Base-by-base conservation (phyloP, 2,797 vertebrate genomes). In the Holocentrus rufus region DNA sequence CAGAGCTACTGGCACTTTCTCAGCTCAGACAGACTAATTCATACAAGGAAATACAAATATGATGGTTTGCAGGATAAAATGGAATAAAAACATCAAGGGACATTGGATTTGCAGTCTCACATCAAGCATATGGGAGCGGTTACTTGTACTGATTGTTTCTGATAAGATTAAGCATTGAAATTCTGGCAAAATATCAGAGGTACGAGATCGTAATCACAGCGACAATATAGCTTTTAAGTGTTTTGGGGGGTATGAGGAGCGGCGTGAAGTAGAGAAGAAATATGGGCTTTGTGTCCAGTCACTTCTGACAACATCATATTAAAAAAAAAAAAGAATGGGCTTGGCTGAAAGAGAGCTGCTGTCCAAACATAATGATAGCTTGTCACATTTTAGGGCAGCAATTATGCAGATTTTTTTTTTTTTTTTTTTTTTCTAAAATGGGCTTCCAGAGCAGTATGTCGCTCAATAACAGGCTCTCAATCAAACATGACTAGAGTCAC, bases 291-390 rank as follows among this genome's bases (percentile, higher is more conserved):
- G 53, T 82, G 82, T 85, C 69, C 85, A 64, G 64, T 84, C 70
- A 49, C 59, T 83, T 84, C 69, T 65, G 61, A 79, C 77, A 82
- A 72, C 73, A 69, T 81, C 62, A 77, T 70, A 58, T 69, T 75
- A 39, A 58, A 53, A 23, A 53, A 49, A 14, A 72, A 81, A 73
- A 80, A 57, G 65, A 79, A 58, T 49, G 60, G 76, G 60, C 22
- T 20, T 10, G 44, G 63, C 64, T 75, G 44, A 84, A 72, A 78
- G 71, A 79, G 72, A 75, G 56, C 77, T 61, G 66, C 83, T 80
- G 81, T 81, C 79, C 66, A 36, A 52, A 75, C 34, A 81, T 88
- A 90, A 91, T 90, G 57, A 88, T 55, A 77, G 73, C 59, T 64
- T 85, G 75, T 85, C 85, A 74, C 20, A 70, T 85, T 84, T 87